These are phyloP conservation scores for Aratinga solstitialis DNA, from an alignment of 2,797 vertebrate genomes.

Conservation along the genomic window DNA sequence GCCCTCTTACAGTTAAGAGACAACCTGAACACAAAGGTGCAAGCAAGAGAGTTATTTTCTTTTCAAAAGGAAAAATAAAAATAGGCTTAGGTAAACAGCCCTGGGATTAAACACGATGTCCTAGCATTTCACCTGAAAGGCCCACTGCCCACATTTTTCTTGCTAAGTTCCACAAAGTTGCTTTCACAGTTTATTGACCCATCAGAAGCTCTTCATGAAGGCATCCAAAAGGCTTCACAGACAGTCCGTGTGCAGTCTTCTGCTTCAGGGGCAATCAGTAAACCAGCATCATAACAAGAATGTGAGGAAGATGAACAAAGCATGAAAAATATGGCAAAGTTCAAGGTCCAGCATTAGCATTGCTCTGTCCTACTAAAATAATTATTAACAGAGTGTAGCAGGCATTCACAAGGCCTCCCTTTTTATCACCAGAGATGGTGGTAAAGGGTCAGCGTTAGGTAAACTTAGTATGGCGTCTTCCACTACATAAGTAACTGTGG, in stretches of 20 bases:
- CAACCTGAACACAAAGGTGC: neutral
- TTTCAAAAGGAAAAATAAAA: neutral
- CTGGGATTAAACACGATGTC: neutral
- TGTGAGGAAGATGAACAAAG: neutral
- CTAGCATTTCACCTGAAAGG: neutral
- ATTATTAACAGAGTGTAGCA: neutral
- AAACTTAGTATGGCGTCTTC: neutral
- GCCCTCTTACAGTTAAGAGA: neutral
- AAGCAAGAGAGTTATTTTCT: neutral
- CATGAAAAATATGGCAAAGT: neutral
- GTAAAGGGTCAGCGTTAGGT: neutral
- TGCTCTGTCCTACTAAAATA: neutral
- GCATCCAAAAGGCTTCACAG: neutral
- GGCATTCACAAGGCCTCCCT: neutral
- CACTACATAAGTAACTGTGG: accelerated
- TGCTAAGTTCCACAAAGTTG: neutral
- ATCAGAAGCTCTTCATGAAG: neutral
- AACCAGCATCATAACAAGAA: neutral
- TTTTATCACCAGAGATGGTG: neutral
- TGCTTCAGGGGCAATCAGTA: neutral
- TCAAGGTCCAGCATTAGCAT: neutral
- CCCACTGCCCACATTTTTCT: neutral
- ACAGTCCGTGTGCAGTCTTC: neutral
- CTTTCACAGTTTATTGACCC: neutral
- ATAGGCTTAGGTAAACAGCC: accelerated